Evolutionary conservation across 2,113 vertebrate genomes (phyloP).

Genomic region (Prolemur simus): DNA sequence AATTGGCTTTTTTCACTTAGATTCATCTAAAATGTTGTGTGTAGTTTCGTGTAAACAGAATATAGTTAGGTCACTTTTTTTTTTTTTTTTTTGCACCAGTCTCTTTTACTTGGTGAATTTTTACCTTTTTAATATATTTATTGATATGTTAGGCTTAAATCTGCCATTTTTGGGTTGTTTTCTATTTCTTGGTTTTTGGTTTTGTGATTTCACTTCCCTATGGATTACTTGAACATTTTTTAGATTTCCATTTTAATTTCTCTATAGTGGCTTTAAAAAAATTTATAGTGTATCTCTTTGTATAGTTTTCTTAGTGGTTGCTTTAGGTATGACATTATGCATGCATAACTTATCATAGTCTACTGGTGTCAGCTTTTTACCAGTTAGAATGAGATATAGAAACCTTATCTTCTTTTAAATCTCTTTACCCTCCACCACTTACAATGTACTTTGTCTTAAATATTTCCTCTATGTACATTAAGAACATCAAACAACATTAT

Average conservation of each 20-base stretch:
- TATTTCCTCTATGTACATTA: background rate
- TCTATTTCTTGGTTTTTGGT: background rate
- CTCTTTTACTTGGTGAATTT: constrained; percentile 32
- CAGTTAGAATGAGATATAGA: background rate
- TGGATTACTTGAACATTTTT: background rate
- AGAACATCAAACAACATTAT: background rate
- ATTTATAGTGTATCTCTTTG: background rate
- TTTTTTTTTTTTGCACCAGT: background rate
- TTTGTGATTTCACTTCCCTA: background rate
- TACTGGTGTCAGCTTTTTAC: background rate
- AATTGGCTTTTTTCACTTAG: background rate
- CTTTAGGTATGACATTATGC: background rate
- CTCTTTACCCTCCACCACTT: background rate
- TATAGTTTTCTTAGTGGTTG: constrained; percentile 19
- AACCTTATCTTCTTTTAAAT: background rate
- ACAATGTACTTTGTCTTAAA: constrained; percentile 25
- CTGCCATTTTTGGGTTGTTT: background rate
- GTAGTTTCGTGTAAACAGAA: background rate
- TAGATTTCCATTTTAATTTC: constrained; percentile 43
- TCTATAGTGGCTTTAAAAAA: background rate
- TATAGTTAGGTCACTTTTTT: background rate
- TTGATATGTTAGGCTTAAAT: background rate
- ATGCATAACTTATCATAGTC: background rate
- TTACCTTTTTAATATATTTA: constrained; percentile 31
- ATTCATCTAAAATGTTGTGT: background rate